These are phyloP conservation scores for Montipora cactus DNA, from an alignment of 64 coral and sea anemone genomes.

Conservation along the genomic window DNA sequence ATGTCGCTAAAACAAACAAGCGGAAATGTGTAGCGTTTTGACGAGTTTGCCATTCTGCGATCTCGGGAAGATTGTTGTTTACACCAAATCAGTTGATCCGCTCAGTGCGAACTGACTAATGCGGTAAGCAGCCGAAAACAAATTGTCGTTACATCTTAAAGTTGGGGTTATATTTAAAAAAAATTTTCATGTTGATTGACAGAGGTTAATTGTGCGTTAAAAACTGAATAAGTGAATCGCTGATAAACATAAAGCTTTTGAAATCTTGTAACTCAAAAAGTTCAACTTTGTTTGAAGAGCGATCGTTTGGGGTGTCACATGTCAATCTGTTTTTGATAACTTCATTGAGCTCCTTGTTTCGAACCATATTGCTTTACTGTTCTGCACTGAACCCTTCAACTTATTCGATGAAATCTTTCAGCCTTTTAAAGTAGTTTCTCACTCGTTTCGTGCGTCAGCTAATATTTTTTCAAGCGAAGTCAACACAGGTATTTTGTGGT, in stretches of 20 bases:
- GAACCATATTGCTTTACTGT: neutral
- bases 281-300: neutral
- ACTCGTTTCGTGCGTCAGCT: neutral
- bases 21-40: neutral
- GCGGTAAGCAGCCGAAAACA: neutral
- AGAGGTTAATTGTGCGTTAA: neutral
- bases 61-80: neutral
- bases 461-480: neutral
- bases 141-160: neutral
- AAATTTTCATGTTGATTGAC: too few relatives aligned
- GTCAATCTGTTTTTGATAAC: neutral
- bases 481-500: neutral
- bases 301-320: neutral
- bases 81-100: neutral
- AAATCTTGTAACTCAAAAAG: neutral
- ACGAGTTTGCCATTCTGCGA: neutral
- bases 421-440: neutral
- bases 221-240: neutral
- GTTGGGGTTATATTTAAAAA: neutral
- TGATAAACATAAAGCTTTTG: neutral
- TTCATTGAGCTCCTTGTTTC: neutral
- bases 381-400: neutral
- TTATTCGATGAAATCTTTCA: neutral
- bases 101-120: neutral
- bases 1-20: neutral